These are phyloP conservation scores for Biston stratarius DNA, from an alignment of 2,888 invertebrate species.

Conservation along the genomic window DNA sequence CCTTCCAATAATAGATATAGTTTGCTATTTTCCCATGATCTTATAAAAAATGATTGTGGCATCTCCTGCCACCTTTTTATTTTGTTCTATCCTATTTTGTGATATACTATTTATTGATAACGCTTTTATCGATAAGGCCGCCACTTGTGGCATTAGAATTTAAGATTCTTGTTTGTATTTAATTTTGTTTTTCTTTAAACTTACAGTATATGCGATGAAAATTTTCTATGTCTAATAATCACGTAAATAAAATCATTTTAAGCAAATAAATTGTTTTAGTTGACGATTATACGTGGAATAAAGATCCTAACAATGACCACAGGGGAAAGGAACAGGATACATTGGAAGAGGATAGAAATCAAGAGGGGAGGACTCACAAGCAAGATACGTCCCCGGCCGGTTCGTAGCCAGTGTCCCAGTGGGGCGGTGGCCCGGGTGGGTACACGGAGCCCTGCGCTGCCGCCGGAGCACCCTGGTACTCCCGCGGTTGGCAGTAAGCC, in stretches of 20 bases:
- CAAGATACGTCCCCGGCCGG: slow-evolving; percentile 83
- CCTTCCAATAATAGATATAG: neutral
- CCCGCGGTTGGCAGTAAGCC: slow-evolving; percentile 75
- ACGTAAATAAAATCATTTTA: too few relatives aligned
- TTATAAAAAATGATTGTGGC: too few relatives aligned
- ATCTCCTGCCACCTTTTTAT: too few relatives aligned
- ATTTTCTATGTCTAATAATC: too few relatives aligned
- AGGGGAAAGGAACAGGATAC: slow-evolving; percentile 43
- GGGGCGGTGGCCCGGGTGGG: slow-evolving; percentile 67
- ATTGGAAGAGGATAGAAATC: slow-evolving; percentile 65
- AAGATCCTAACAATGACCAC: slow-evolving; percentile 26
- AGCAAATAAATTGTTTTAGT: neutral
- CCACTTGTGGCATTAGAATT: too few relatives aligned
- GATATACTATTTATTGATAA: too few relatives aligned
- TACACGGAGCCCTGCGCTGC: slow-evolving; percentile 68
- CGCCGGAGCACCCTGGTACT: slow-evolving; percentile 70
- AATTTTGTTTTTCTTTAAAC: too few relatives aligned
- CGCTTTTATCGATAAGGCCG: too few relatives aligned
- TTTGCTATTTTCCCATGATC: too few relatives aligned
- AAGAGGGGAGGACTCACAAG: slow-evolving; percentile 84
- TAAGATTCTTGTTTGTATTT: too few relatives aligned
- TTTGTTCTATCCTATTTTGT: too few relatives aligned
- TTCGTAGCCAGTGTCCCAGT: slow-evolving; percentile 81
- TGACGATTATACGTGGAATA: neutral
- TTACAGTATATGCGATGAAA: too few relatives aligned